phyloP scores from a whole-genome alignment of 1,140 invertebrate species.

The Drosophila murphyi region DNA sequence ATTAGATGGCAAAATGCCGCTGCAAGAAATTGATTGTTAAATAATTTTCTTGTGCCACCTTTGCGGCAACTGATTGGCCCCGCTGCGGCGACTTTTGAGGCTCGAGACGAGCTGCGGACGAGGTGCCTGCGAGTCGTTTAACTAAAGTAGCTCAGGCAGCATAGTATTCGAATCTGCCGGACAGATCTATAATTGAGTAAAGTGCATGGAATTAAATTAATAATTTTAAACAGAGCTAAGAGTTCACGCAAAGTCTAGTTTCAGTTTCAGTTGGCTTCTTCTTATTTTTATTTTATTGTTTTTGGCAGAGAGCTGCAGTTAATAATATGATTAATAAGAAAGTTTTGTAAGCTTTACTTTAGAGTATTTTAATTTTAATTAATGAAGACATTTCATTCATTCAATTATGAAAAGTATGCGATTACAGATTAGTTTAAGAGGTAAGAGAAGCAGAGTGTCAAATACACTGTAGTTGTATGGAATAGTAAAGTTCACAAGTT shows the following conservation, averaged over 20 bases:
- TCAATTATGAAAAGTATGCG: no score
- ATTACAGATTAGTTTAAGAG: no score
- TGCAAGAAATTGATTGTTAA: slow-evolving; percentile 71
- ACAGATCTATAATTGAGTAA: slow-evolving; percentile 1
- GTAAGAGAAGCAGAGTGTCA: no score
- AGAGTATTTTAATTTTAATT: no score
- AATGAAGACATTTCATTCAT: no score
- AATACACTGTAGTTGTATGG: no score
- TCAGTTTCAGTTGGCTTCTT: background rate
- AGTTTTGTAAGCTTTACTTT: no score
- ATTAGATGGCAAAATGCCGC: slow-evolving; percentile 82
- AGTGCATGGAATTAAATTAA: background rate
- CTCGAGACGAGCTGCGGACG: slow-evolving; percentile 1
- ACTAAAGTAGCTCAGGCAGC: background rate
- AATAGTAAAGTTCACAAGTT: no score
- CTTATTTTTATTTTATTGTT: background rate
- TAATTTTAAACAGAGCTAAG: background rate
- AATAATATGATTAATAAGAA: no score
- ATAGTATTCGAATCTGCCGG: background rate
- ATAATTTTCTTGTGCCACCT: slow-evolving; percentile 75
- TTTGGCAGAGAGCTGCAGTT: no score
- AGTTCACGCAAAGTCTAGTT: background rate
- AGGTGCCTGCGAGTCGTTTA: slow-evolving; percentile 38
- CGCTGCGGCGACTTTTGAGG: background rate
- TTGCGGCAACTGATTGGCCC: slow-evolving; percentile 69